phyloP scores from a whole-genome alignment of 2,888 invertebrate genomes.

The Aphidoletes aphidimyza region DNA sequence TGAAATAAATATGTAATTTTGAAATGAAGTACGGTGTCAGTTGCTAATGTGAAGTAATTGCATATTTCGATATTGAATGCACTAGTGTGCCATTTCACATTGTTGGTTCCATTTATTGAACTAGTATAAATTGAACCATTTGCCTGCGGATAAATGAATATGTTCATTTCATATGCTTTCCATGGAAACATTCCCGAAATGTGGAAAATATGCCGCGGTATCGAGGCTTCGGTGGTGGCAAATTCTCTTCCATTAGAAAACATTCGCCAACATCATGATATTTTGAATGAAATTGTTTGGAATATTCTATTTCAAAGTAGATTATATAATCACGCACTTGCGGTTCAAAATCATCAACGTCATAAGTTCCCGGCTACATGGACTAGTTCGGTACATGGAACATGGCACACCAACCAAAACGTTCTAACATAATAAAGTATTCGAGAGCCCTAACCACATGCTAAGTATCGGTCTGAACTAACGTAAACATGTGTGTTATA shows the following conservation, averaged over 20 bases:
- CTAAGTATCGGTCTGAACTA: not conserved
- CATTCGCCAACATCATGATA: too few relatives aligned
- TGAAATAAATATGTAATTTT: slow-evolving; percentile 42
- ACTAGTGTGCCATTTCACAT: not conserved
- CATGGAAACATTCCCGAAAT: not conserved
- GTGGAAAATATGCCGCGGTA: not conserved
- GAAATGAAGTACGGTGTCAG: not conserved
- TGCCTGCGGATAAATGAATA: not conserved
- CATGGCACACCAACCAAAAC: not conserved
- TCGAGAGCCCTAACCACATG: not conserved
- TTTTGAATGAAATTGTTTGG: not conserved
- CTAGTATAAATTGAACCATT: not conserved
- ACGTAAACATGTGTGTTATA: not conserved
- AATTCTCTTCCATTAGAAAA: too few relatives aligned
- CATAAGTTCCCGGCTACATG: not conserved
- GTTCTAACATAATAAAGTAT: slow-evolving; percentile 2
- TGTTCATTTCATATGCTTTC: slow-evolving; percentile 34
- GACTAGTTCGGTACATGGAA: not conserved
- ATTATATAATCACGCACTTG: not conserved
- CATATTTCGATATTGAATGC: slow-evolving; percentile 12
- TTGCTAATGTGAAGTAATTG: not conserved
- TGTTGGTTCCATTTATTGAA: not conserved
- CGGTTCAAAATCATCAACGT: slow-evolving; percentile 13
- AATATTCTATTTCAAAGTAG: not conserved
- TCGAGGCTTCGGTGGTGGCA: too few relatives aligned